Base-by-base conservation (phyloP, 2,888 invertebrate genomes). In the Orthosia gracilis region DNA sequence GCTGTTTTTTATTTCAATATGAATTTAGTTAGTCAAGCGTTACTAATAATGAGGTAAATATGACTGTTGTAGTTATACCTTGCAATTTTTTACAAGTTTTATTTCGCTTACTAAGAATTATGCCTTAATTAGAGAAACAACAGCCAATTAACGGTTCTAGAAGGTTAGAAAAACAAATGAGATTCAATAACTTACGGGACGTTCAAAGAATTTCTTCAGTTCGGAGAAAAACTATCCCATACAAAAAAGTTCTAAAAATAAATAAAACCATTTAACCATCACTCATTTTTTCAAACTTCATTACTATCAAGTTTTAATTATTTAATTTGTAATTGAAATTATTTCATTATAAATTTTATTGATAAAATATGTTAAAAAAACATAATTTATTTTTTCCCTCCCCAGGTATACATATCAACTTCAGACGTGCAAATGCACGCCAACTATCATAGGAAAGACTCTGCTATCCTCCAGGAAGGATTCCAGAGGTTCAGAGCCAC, bases 381-480 rank as follows among this genome's bases (percentile, higher is more conserved):
- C 21, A 13, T 54, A 2, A 23, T 55, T 26, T 18, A 1, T n/a
- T 23, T 59, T n/a, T n/a, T 49, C 0, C 31, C 21, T 67, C 82
- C 90, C 59, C 88, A 97, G 96, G 99, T 99, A 0, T 99, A 99
- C 96, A 99, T 99, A 91, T 99, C 99, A 89, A 99, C 99, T 5
- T 99, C 99, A 65, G 99, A 99, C 94, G 99, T 99, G 7, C 99
- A 99, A 96, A 99, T 99, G 99, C 99, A 99, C 94, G 99, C 99
- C 5, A 99, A 99, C 95, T 99, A 99, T 94, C 99, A 99, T 94
- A 97, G 99, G 72, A 99, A 99, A 93, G 99, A 99, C 94, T 99
- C 99, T 0, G 99, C 99, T 23, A 99, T 99, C 88, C 98, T 99
- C 73, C 99, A 99, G 91, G 99, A 99, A 93, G 99, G 99, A 1